Evolutionary conservation across 2,888 invertebrate species (phyloP).

Genomic region (Eupithecia abbreviata): DNA sequence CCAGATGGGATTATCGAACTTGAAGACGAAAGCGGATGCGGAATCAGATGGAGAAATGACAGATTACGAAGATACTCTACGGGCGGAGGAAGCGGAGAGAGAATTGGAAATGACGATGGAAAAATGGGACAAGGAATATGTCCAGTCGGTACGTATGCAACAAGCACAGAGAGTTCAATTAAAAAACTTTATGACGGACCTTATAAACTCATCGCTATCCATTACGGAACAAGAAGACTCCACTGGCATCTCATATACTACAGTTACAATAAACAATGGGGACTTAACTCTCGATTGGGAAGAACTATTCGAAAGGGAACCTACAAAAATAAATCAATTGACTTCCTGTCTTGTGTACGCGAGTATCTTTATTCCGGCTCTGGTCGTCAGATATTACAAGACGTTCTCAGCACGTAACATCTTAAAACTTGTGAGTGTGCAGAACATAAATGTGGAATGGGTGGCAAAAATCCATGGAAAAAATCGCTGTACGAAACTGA

Average conservation of each 20-base stretch:
- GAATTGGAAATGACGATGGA: neutral
- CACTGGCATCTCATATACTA: slow-evolving; percentile 2
- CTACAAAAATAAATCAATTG: no score
- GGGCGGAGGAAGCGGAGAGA: neutral
- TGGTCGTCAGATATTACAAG: no score
- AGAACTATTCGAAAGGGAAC: no score
- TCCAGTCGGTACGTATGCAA: neutral
- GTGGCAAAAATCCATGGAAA: neutral
- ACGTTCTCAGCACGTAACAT: no score
- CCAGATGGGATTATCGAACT: neutral
- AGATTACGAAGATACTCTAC: neutral
- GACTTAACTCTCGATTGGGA: no score
- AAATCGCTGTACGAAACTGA: neutral
- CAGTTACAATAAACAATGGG: neutral
- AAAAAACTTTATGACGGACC: no score
- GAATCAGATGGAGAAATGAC: neutral
- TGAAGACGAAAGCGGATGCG: neutral
- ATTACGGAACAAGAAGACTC: neutral
- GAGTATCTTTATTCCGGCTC: no score
- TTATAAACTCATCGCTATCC: neutral
- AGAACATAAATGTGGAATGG: no score
- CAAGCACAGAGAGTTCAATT: neutral
- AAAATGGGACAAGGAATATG: neutral
- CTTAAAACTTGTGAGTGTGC: no score
- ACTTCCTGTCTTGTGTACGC: no score